A percentile compares a stretch with the other conserved stretches of the same genome.
These are phyloP conservation scores for Lutraria rhynchaena DNA, from an alignment of 1,140 invertebrate species.

Conservation along the genomic window DNA sequence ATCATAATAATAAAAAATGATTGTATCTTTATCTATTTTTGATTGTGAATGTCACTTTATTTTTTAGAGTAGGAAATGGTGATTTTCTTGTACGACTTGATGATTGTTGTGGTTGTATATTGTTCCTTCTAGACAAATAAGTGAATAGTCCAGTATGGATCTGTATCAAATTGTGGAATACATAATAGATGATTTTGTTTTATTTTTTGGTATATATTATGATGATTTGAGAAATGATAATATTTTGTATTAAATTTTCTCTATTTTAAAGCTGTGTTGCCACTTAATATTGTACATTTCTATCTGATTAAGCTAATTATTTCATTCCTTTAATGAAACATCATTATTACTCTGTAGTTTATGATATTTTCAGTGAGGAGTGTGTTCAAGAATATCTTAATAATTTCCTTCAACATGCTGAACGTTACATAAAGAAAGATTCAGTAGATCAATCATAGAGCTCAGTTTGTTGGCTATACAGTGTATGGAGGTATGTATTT, in stretches of 20 bases:
- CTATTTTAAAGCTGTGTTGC: background rate
- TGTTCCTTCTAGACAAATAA: no score
- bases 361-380: constrained; percentile 13
- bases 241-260: background rate
- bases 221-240: background rate
- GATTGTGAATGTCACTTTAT: no score
- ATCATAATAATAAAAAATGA: no score
- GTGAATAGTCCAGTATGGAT: no score
- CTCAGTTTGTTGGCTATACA: constrained; percentile 69
- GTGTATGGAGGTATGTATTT: constrained; percentile 76
- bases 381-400: constrained; percentile 3
- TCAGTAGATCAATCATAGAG: background rate
- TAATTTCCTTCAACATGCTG: background rate
- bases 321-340: no score
- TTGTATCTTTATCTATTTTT: no score
- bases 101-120: no score
- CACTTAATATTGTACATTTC: background rate
- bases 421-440: background rate
- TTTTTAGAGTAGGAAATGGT: no score
- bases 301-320: no score
- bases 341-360: background rate
- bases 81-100: no score
- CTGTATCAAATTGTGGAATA: no score
- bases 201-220: background rate
- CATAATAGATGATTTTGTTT: no score